phyloP scores from a whole-genome alignment of 1,140 invertebrate species.

The Bombyx mori region DNA sequence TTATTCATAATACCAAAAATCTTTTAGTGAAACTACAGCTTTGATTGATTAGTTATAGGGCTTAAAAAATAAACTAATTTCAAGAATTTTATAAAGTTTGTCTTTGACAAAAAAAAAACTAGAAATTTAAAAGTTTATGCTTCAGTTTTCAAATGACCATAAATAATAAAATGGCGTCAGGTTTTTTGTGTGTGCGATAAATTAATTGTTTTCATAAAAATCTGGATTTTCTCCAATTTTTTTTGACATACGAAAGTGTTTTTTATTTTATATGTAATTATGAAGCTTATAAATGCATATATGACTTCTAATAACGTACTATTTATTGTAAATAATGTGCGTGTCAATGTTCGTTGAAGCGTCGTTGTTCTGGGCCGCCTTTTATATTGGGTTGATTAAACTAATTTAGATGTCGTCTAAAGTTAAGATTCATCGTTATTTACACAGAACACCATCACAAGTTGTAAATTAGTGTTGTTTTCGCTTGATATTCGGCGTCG shows the following conservation, averaged over 20 bases:
- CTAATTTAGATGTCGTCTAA: slow-evolving; percentile 30
- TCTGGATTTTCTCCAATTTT: slow-evolving; percentile 25
- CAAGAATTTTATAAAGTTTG: no score
- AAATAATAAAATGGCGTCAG: slow-evolving; percentile 72
- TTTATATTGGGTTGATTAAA: slow-evolving; percentile 48
- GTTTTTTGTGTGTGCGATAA: slow-evolving; percentile 69
- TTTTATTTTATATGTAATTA: slow-evolving; percentile 16
- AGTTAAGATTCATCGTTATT: neutral
- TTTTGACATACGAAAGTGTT: slow-evolving; percentile 16
- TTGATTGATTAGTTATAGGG: neutral
- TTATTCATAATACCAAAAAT: no score
- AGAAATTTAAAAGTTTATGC: no score
- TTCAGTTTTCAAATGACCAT: slow-evolving; percentile 38
- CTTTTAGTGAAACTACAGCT: no score
- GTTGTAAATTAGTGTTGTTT: slow-evolving; percentile 8
- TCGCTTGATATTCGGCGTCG: slow-evolving; percentile 22
- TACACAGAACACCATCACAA: neutral
- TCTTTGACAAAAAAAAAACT: no score
- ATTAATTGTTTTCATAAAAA: slow-evolving; percentile 61
- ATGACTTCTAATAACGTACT: slow-evolving; percentile 12
- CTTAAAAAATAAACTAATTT: neutral
- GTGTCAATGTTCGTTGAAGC: slow-evolving; percentile 52
- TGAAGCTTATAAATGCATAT: slow-evolving; percentile 19
- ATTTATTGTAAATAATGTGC: slow-evolving; percentile 39
- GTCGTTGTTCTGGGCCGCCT: slow-evolving; percentile 59